phyloP scores from a whole-genome alignment of 2,888 invertebrate species.

The Lasioglossum villosulum region DNA sequence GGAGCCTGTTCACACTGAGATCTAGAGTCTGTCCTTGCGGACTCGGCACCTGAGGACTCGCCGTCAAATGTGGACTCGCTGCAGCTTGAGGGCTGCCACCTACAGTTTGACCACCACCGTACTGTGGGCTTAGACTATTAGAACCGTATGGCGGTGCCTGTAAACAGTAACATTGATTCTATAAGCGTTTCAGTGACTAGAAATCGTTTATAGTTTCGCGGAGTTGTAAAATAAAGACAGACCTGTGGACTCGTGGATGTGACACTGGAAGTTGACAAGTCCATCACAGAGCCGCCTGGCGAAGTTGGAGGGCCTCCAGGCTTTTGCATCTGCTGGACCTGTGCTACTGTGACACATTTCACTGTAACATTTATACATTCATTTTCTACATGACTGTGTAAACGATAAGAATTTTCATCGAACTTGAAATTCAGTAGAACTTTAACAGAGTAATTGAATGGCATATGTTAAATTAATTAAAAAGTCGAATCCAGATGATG shows the following conservation, averaged over 20 bases:
- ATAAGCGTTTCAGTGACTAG: background rate
- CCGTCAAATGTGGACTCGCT: constrained; percentile 92
- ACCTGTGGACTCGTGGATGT: constrained; percentile 94
- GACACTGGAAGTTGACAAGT: constrained; percentile 94
- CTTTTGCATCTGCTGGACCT: constrained; percentile 87
- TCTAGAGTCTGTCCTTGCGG: constrained; percentile 96
- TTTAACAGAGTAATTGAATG: background rate
- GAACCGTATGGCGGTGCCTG: constrained; percentile 91
- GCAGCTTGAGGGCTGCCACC: constrained; percentile 94
- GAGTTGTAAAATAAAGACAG: constrained; percentile 54
- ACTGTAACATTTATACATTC: constrained; percentile 85
- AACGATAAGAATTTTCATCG: background rate
- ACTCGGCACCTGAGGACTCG: constrained; percentile 95
- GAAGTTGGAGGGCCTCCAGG: constrained; percentile 89
- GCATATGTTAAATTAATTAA: too few relatives aligned
- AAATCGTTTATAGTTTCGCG: background rate
- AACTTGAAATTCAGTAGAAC: too few relatives aligned
- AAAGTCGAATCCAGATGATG: too few relatives aligned
- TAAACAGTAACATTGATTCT: constrained; percentile 41
- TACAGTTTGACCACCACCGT: constrained; percentile 89
- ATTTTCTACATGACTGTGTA: background rate
- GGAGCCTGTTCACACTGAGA: constrained; percentile 94
- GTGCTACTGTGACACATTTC: constrained; percentile 92
- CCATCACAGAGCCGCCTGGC: constrained; percentile 92
- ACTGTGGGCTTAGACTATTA: constrained; percentile 87